phyloP scores from a whole-genome alignment of 2,797 vertebrate genomes.

The Dallia pectoralis region DNA sequence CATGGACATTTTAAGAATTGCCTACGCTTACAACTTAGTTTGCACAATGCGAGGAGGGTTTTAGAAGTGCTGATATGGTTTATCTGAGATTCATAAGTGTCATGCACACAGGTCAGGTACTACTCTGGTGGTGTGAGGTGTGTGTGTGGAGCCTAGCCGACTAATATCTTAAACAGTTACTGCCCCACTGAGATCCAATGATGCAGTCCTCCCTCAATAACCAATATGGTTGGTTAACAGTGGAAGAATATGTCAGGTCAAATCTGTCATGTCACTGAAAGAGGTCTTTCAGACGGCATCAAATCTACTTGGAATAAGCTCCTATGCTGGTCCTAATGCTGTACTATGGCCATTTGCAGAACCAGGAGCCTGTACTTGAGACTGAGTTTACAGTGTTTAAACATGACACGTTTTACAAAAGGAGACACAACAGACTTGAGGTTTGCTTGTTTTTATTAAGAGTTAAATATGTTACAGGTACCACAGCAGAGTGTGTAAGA shows the following conservation, averaged over 20 bases:
- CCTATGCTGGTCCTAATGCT: neutral
- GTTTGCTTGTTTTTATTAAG: conserved; percentile 44
- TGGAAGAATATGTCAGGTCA: neutral
- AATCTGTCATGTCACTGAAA: neutral
- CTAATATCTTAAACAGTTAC: no score
- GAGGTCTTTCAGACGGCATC: no score
- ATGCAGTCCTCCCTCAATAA: no score
- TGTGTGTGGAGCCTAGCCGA: no score
- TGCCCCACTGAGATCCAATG: no score
- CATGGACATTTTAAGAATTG: neutral
- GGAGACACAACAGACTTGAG: neutral
- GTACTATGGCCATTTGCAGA: neutral
- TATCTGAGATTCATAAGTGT: no score
- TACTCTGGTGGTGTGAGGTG: no score
- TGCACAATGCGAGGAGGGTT: neutral
- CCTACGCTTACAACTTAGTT: neutral
- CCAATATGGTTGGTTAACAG: no score
- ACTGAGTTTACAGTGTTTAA: neutral
- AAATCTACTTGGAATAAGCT: neutral
- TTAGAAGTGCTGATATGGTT: no score
- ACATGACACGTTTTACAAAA: conserved; percentile 1
- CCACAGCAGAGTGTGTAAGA: conserved; percentile 26
- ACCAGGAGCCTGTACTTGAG: neutral
- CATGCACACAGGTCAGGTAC: no score
- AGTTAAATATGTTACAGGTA: conserved; percentile 35